phyloP scores from a whole-genome alignment of 2,797 vertebrate species.

The Hydrolagus colliei region DNA sequence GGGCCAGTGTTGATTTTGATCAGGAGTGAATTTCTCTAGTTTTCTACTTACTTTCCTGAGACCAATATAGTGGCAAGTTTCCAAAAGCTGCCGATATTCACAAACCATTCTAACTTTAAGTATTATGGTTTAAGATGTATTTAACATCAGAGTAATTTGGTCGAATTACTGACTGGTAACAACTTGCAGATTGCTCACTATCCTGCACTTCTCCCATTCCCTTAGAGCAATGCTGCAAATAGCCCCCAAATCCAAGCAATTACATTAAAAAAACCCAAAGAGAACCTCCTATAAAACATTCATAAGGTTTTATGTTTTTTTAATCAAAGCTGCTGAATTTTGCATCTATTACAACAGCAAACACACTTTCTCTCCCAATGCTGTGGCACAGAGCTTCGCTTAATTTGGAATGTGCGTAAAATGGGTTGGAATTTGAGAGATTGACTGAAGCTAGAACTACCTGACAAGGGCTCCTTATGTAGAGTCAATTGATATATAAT shows the following conservation, averaged over 20 bases:
- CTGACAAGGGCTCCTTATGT: neutral
- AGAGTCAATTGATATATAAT: neutral
- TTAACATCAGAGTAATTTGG: neutral
- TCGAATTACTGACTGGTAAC: slow-evolving; percentile 6
- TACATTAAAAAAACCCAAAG: slow-evolving; percentile 27
- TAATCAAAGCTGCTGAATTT: slow-evolving; percentile 28
- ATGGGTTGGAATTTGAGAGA: neutral
- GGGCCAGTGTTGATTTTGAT: no score
- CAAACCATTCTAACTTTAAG: neutral
- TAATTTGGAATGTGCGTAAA: neutral
- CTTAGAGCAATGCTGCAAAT: slow-evolving; percentile 17
- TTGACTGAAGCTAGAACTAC: neutral
- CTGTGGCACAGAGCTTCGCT: neutral
- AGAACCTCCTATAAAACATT: slow-evolving; percentile 25
- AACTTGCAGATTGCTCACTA: neutral
- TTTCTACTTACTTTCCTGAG: no score
- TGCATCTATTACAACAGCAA: slow-evolving; percentile 27
- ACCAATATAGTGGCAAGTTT: neutral
- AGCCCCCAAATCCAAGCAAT: slow-evolving; percentile 13
- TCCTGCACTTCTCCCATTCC: slow-evolving; percentile 7
- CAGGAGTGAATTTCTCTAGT: no score
- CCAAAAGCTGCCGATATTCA: neutral
- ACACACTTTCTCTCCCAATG: neutral
- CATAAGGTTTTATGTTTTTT: slow-evolving; percentile 30
- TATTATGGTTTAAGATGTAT: slow-evolving; percentile 8